Evolutionary conservation across 2,888 invertebrate species (phyloP).

Genomic region (Troides aeacus): DNA sequence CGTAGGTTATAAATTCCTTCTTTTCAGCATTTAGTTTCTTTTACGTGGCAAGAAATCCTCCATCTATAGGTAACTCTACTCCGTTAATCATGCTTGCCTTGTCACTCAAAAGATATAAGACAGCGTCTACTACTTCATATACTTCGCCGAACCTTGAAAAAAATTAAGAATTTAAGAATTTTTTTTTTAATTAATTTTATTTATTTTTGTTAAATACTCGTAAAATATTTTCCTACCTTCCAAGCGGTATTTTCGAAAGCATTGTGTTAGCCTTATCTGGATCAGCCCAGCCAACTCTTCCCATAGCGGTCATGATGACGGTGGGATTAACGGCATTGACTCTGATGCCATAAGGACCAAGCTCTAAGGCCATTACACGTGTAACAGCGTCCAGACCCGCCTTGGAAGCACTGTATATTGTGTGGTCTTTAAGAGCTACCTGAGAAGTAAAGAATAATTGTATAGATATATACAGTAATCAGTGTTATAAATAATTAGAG

Average conservation of each 20-base stretch:
- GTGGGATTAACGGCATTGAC: conserved; percentile 93
- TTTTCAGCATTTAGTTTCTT: background rate
- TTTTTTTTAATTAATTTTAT: too few species aligned
- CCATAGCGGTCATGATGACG: conserved; percentile 92
- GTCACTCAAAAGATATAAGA: conserved; percentile 85
- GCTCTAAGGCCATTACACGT: conserved; percentile 87
- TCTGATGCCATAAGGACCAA: conserved; percentile 88
- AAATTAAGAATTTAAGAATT: background rate
- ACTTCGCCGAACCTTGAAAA: conserved; percentile 82
- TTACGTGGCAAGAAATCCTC: conserved; percentile 78
- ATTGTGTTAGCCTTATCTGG: conserved; percentile 83
- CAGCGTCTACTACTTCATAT: conserved; percentile 86
- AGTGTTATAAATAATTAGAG: background rate
- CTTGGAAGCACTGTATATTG: conserved; percentile 88
- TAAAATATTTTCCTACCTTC: conserved; percentile 72
- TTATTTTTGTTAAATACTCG: background rate
- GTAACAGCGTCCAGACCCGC: conserved; percentile 90
- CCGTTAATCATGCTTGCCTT: conserved; percentile 88
- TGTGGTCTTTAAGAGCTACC: conserved; percentile 84
- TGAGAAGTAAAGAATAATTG: conserved; percentile 36
- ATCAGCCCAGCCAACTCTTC: conserved; percentile 87
- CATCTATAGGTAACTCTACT: conserved; percentile 85
- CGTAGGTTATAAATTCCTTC: background rate
- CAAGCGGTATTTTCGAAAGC: conserved; percentile 87
- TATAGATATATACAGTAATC: background rate